Evolutionary conservation across 2,888 invertebrate genomes (phyloP).

Genomic region (Diplolepis rosae): DNA sequence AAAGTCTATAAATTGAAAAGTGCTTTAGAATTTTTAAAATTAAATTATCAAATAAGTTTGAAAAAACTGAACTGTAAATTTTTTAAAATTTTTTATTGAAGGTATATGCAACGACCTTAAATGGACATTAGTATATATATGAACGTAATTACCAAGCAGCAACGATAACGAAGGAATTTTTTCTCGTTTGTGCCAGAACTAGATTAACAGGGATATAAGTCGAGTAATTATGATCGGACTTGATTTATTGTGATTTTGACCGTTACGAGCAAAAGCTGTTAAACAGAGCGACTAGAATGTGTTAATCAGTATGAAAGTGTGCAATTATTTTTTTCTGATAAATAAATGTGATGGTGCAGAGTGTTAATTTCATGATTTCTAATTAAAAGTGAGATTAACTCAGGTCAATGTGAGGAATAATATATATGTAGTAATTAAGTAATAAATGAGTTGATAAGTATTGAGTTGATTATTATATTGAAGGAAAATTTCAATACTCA

Average conservation of each 20-base stretch:
- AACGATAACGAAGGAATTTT: constrained; percentile 5
- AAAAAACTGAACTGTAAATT: no score
- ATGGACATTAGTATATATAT: no score
- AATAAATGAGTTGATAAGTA: background rate
- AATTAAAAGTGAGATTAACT: background rate
- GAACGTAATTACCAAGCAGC: constrained; percentile 3
- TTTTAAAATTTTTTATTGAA: no score
- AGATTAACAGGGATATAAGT: constrained; percentile 15
- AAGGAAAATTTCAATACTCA: no score
- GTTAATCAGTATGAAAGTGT: constrained; percentile 5
- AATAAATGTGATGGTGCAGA: background rate
- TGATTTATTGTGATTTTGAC: constrained; percentile 26
- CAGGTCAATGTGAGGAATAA: background rate
- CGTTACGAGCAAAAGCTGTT: constrained; percentile 10
- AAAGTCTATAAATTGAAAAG: no score
- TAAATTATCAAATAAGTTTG: no score
- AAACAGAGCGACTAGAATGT: background rate
- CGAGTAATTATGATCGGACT: constrained; percentile 13
- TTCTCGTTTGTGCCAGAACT: constrained; percentile 17
- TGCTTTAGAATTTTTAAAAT: no score
- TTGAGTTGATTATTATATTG: no score
- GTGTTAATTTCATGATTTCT: background rate
- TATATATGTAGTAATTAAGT: background rate
- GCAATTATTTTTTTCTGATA: background rate
- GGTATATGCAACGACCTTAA: no score